These are phyloP conservation scores for Leptopilina clavipes DNA, from an alignment of 1,140 invertebrate species.

Conservation along the genomic window DNA sequence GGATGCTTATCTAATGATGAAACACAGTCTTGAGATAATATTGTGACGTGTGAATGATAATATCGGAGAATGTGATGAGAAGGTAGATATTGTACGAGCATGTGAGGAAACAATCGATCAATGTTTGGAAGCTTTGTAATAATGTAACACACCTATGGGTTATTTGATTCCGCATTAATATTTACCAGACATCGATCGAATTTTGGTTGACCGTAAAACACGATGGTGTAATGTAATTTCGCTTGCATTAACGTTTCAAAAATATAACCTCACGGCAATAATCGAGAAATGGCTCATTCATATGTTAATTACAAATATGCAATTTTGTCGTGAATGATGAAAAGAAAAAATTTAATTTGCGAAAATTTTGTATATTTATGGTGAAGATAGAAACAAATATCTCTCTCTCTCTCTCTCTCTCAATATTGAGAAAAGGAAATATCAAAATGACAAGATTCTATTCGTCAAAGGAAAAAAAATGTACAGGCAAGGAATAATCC, in stretches of 20 bases:
- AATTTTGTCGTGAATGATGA: not conserved
- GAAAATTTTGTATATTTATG: too few species aligned
- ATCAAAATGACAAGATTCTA: not conserved
- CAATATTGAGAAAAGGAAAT: not conserved
- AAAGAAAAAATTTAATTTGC: not conserved
- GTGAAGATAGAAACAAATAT: too few species aligned
- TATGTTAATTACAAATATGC: constrained; percentile 1
- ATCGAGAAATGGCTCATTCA: not conserved
- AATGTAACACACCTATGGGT: constrained; percentile 27
- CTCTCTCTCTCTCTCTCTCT: too few species aligned
- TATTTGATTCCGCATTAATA: constrained; percentile 31
- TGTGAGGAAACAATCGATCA: constrained; percentile 11
- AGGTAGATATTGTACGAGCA: not conserved
- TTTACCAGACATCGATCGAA: constrained; percentile 22
- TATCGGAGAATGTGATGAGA: too few species aligned
- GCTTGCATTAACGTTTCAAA: not conserved
- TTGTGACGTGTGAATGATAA: constrained; percentile 3
- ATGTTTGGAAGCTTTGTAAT: constrained; percentile 1
- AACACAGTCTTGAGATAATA: constrained; percentile 2
- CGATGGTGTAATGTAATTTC: not conserved
- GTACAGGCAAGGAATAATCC: constrained; percentile 18
- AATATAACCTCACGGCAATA: not conserved
- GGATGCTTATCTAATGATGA: not conserved
- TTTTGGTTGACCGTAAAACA: constrained; percentile 10
- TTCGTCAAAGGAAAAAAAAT: not conserved